Base-by-base conservation (phyloP, 2,113 vertebrate species). In the Poeciliopsis retropinna region DNA sequence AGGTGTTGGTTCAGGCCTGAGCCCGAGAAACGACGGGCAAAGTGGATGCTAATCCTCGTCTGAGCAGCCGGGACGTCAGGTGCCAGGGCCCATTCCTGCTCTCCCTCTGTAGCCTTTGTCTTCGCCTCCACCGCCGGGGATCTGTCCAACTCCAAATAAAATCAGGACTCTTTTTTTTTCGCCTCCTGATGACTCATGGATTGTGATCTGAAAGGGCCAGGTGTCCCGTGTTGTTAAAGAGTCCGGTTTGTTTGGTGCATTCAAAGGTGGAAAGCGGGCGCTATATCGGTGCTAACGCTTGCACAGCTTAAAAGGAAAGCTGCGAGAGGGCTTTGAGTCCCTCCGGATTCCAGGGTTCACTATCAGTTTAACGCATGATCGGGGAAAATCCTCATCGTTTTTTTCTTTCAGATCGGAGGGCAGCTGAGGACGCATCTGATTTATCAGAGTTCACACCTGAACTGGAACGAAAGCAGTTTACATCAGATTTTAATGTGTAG, bases 31-130 rank as follows among this genome's bases (percentile, higher is more conserved):
- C 94, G 89, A 92, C 81, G 73, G 79, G 81, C 92, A 90, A 92
- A 94, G 90, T 94, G 89, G 90, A 91, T 67, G 82, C 68, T 94
- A 94, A 95, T 94, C 92, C 91, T 79, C 27, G 89, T 90, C 85
- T 88, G 90, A 85, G 88, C 69, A 86, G 87, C 92, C 80, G 88
- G 89, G 90, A 93, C 90, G 91, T 91, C 93, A 90, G 91, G 91
- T 94, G 92, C 84, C 80, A 60, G 37, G 77, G 87, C 82, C 51
- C 60, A 88, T 92, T 86, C 84, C 86, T 85, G 92, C 84, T 84
- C 87, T 91, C 90, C 87, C 87, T 92, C 89, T 93, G 90, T 90
- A 91, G 93, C 91, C 78, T 94, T 94, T 93, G 92, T 91, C 67
- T 27, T 3, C 5, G 68, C 77, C 76, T 70, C 68, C 78, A n/a